These are phyloP conservation scores for Agelastica alni DNA, from an alignment of 2,888 invertebrate species.

Conservation along the genomic window DNA sequence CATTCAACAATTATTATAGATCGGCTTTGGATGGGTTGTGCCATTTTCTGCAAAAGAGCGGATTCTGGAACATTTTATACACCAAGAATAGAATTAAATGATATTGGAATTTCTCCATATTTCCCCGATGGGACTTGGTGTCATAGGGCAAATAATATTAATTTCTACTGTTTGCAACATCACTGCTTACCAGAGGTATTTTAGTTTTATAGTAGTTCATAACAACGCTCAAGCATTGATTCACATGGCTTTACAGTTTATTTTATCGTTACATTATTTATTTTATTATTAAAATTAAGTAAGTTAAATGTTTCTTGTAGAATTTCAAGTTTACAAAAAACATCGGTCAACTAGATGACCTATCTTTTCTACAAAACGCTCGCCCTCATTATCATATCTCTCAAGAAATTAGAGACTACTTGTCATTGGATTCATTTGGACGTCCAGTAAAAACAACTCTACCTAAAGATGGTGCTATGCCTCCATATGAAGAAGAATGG, in stretches of 20 bases:
- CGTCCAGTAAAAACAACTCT: conserved; percentile 65
- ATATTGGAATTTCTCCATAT: conserved; percentile 72
- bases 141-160: conserved; percentile 65
- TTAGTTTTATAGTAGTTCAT: conserved; percentile 3
- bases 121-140: conserved; percentile 85
- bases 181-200: conserved; percentile 73
- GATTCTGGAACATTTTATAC: conserved; percentile 73
- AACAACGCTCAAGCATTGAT: neutral
- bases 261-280: conserved; percentile 5
- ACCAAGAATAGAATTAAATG: conserved; percentile 75
- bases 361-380: conserved; percentile 69
- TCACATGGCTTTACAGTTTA: too few species aligned
- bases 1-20: conserved; percentile 57
- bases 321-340: conserved; percentile 65
- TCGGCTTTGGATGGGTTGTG: conserved; percentile 79
- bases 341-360: conserved; percentile 61
- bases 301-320: conserved; percentile 50
- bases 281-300: conserved; percentile 9
- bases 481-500: conserved; percentile 66
- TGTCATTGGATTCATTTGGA: conserved; percentile 65
- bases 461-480: conserved; percentile 59
- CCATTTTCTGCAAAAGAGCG: conserved; percentile 73
- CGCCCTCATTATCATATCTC: conserved; percentile 57
- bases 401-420: conserved; percentile 63
- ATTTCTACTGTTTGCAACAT: conserved; percentile 75